These are phyloP conservation scores for Callinectes sapidus DNA, from an alignment of 2,888 invertebrate species.

Conservation along the genomic window DNA sequence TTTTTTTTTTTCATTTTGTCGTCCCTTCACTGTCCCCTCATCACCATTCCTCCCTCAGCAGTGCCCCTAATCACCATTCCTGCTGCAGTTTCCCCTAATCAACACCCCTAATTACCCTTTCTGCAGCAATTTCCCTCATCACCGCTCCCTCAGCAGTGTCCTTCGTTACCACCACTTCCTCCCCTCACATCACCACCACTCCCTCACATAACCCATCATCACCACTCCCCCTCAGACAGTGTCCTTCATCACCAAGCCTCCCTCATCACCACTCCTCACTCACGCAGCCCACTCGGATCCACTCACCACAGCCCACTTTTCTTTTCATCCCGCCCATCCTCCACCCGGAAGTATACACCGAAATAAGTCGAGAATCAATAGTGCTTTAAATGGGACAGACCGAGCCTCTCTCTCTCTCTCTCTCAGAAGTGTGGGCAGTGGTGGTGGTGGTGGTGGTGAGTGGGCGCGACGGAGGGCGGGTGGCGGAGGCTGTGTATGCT, in stretches of 20 bases:
- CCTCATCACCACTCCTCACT: background rate
- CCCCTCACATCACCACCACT: background rate
- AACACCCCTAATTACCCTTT: background rate
- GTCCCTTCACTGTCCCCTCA: background rate
- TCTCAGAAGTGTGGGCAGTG: background rate
- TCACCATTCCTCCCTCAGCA: background rate
- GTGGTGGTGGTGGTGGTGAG: background rate
- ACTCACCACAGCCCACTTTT: background rate
- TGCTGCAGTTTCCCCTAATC: background rate
- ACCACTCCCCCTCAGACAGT: background rate
- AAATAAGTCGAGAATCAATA: conserved; percentile 28
- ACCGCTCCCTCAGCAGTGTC: background rate
- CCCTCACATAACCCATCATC: background rate
- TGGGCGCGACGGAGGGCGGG: background rate
- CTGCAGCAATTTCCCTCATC: background rate
- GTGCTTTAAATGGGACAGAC: conserved; percentile 34
- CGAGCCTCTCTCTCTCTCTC: too few species aligned
- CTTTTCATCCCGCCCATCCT: background rate
- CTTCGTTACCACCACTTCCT: background rate
- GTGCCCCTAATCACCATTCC: background rate
- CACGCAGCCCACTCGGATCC: background rate
- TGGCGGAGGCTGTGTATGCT: background rate
- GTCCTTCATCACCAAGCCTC: background rate
- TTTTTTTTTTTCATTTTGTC: background rate
- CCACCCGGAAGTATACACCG: conserved; percentile 22